A percentile compares a stretch with the other conserved stretches of the same genome.
These are phyloP conservation scores for Plodia interpunctella DNA, from an alignment of 1,140 invertebrate genomes.

Conservation along the genomic window DNA sequence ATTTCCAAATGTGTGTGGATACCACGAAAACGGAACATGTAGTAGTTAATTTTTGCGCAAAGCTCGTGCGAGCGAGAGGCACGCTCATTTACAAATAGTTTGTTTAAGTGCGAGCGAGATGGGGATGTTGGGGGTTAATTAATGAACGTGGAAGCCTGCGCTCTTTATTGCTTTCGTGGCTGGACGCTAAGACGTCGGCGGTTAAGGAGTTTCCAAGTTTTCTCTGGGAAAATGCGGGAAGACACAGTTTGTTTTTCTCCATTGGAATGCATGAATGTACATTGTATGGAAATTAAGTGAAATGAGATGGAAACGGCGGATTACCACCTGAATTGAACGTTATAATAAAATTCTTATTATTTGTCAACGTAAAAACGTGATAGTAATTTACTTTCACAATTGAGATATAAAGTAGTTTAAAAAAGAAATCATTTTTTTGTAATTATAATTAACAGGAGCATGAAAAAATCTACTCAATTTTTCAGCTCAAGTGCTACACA, in stretches of 20 bases:
- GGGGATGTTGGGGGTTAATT: constrained; percentile 70
- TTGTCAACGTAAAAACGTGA: no score
- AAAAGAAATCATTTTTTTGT: background rate
- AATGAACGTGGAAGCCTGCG: constrained; percentile 78
- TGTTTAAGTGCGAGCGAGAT: constrained; percentile 55
- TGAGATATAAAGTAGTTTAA: no score
- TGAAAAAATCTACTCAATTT: background rate
- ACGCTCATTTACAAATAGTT: constrained; percentile 73
- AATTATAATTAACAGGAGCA: background rate
- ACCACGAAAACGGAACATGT: constrained; percentile 63
- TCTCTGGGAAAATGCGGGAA: constrained; percentile 63
- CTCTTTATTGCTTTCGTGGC: constrained; percentile 77
- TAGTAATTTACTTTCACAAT: no score
- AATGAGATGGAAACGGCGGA: background rate
- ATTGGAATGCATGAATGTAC: constrained; percentile 1
- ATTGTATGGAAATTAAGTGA: constrained; percentile 3
- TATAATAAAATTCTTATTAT: no score
- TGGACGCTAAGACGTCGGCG: constrained; percentile 74
- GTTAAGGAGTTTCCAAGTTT: constrained; percentile 75
- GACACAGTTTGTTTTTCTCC: constrained; percentile 53
- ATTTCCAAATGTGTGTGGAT: constrained; percentile 61
- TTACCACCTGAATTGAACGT: no score
- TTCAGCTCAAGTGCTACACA: background rate
- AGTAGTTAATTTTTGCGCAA: constrained; percentile 78
- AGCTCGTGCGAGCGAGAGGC: constrained; percentile 69